Evolutionary conservation across 2,888 invertebrate genomes (phyloP).

Genomic region (Cryptops parisi): DNA sequence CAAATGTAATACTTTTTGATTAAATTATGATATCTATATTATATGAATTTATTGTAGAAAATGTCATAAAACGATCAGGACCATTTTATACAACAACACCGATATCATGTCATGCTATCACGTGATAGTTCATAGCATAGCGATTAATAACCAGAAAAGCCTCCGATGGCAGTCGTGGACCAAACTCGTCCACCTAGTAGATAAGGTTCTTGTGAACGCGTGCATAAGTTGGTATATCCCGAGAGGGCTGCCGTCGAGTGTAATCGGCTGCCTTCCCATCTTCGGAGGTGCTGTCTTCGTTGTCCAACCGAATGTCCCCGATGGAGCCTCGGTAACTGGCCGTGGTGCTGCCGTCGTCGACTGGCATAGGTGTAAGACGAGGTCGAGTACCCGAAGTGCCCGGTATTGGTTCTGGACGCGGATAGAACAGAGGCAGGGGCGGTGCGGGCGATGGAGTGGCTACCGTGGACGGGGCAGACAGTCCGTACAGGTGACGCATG

Average conservation of each 20-base stretch:
- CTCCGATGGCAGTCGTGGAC: neutral
- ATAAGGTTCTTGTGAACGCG: conserved; percentile 8
- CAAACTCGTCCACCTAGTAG: neutral
- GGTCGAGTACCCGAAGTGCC: neutral
- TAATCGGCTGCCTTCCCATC: neutral
- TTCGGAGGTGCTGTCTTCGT: neutral
- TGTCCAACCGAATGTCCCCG: neutral
- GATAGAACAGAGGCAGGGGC: neutral
- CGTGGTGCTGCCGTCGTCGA: conserved; percentile 7
- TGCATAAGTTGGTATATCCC: conserved; percentile 1
- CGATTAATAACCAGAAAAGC: conserved; percentile 8
- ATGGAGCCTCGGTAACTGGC: neutral
- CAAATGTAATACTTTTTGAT: no score
- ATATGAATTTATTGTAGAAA: no score
- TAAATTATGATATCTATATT: no score
- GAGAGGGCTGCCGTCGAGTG: neutral
- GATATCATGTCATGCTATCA: no score
- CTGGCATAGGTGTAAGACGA: neutral
- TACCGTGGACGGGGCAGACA: conserved; percentile 11
- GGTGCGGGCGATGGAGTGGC: conserved; percentile 2
- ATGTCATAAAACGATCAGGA: no score
- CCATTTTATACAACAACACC: no score
- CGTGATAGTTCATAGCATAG: no score
- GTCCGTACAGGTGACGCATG: conserved; percentile 9
- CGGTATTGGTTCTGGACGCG: neutral